Evolutionary conservation across 1,140 invertebrate species (phyloP), one percentile per base, ranked within the genome.

Genomic region (Psix sp.): DNA sequence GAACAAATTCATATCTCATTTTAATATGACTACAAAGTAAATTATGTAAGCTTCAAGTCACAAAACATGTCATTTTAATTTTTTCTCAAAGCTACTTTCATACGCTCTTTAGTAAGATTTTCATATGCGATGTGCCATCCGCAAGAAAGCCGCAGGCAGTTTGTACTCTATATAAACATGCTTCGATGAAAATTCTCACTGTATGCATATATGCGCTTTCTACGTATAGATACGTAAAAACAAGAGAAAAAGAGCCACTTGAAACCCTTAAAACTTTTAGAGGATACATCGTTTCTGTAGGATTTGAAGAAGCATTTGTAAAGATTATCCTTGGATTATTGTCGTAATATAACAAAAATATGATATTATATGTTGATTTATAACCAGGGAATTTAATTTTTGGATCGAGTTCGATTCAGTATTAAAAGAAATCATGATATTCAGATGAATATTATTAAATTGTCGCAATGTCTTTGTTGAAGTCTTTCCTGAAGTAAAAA

Each of bases 71-170:
- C 48, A 60, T 43, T 52, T 73, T 70, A 70, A 60, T 70, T 60
- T 70, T 70, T 70, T 52, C 33, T 1, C 11, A 54, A 60, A 60
- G 56, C 65, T 52, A 52, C 56, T 70, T 65, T 65, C 52, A 65
- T 66, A 35, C 45, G 54, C 43, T 73, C 54, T 71, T 73, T 66
- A 56, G 60, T 40, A 59, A 73, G 59, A 59, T 60, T 73, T 73
- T 73, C 70, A 73, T 73, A 65, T 66, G 52, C 17, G 70, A 73
- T 73, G 39, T 73, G 60, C 54, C 45, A 73, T 73, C 46, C 46
- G 26, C 45, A 72, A 49, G 39, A 31, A 43, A 39, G 14, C 67
- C 45, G 49, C 43, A 63, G 59, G 68, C 68, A 65, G 43, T 73
- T 59, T 56, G 59, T 73, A 65, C 59, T 72, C 59, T 57, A 65